Percentiles rank a stretch among this genome's conserved stretches.
Conservation (phyloP, 2,797 vertebrate species). For the Microctenopoma lineatum region DNA sequence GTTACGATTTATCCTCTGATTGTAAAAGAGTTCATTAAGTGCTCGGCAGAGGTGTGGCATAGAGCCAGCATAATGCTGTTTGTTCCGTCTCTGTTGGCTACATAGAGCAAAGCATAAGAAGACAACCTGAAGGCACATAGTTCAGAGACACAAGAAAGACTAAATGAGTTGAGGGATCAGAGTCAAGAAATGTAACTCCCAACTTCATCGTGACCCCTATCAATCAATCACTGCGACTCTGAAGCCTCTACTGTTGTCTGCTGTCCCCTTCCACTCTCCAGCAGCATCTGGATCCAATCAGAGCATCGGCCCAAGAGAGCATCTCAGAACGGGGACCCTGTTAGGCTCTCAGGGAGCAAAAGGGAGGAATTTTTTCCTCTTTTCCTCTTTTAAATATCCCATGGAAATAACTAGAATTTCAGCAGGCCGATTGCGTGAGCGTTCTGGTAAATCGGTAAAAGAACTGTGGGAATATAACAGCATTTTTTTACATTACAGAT, state of each 20-base stretch:
- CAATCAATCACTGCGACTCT: conserved; percentile 66
- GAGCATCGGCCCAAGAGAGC: conserved; percentile 52
- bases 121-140: conserved; percentile 35
- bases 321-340: conserved; percentile 58
- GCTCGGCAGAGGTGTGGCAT: conserved; percentile 54
- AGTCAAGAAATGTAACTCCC: conserved; percentile 61
- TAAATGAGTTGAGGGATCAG: conserved; percentile 10
- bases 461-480: conserved; percentile 55
- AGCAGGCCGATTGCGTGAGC: conserved; percentile 22
- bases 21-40: conserved; percentile 70
- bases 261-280: conserved; percentile 57
- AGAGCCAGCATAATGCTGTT: conserved; percentile 45
- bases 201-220: conserved; percentile 64
- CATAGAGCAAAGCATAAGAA: conserved; percentile 45
- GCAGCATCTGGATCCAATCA: conserved; percentile 82
- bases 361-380: conserved; percentile 30
- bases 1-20: conserved; percentile 36
- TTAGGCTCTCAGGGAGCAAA: conserved; percentile 71
- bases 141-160: conserved; percentile 28
- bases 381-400: conserved; percentile 36
- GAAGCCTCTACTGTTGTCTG: conserved; percentile 48
- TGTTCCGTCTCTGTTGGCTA: conserved; percentile 31
- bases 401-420: conserved; percentile 45
- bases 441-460: conserved; percentile 42
- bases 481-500: conserved; percentile 14